These are phyloP conservation scores for Anoplopoma fimbria DNA, from an alignment of 2,113 vertebrate species.

Conservation along the genomic window DNA sequence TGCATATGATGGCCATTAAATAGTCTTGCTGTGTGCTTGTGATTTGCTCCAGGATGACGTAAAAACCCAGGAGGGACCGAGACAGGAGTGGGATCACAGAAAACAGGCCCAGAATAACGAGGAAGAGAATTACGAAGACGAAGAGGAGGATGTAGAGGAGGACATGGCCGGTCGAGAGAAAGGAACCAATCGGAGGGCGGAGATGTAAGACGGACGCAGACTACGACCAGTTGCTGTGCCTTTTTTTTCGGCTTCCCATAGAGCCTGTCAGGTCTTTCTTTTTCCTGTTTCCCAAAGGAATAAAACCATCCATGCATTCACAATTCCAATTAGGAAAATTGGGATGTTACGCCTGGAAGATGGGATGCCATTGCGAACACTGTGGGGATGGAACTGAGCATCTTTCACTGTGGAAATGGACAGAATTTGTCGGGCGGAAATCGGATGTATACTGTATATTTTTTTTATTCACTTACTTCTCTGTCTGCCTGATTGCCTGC, in stretches of 20 bases:
- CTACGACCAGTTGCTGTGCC: slow-evolving; percentile 44
- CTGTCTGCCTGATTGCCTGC: slow-evolving; percentile 44
- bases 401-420: slow-evolving; percentile 61
- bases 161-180: slow-evolving; percentile 80
- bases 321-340: slow-evolving; percentile 31
- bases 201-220: slow-evolving; percentile 87
- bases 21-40: not conserved
- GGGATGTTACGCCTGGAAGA: slow-evolving; percentile 37
- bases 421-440: slow-evolving; percentile 36
- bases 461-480: slow-evolving; percentile 31
- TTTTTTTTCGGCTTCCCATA: slow-evolving; percentile 32
- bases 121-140: slow-evolving; percentile 92
- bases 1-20: not conserved
- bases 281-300: slow-evolving; percentile 44
- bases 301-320: slow-evolving; percentile 50
- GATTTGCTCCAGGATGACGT: slow-evolving; percentile 69
- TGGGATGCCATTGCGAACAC: slow-evolving; percentile 39
- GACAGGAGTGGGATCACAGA: slow-evolving; percentile 79
- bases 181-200: slow-evolving; percentile 85
- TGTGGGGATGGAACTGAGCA: slow-evolving; percentile 54
- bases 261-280: slow-evolving; percentile 29
- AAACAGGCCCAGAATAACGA: slow-evolving; percentile 72
- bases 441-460: slow-evolving; percentile 40
- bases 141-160: slow-evolving; percentile 90
- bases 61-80: slow-evolving; percentile 71